Evolutionary conservation across 2,888 invertebrate genomes (phyloP).

Genomic region (Leptinotarsa peninsularis): DNA sequence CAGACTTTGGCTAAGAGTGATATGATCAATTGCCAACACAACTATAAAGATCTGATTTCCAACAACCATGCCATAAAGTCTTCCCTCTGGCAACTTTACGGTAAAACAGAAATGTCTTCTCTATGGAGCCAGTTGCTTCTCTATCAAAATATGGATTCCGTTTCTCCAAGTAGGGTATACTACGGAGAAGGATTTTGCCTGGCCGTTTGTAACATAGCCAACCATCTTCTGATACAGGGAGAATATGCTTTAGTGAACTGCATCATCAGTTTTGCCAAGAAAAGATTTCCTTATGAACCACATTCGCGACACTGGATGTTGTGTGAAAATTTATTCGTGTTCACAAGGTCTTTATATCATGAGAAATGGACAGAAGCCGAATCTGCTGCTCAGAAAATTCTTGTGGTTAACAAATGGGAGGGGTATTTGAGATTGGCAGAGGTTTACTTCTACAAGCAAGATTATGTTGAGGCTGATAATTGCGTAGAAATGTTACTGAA

Average conservation of each 20-base stretch:
- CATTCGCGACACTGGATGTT: conserved; percentile 76
- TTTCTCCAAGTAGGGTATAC: conserved; percentile 61
- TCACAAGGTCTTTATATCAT: conserved; percentile 62
- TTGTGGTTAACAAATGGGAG: conserved; percentile 76
- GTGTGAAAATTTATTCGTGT: conserved; percentile 71
- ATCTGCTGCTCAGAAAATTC: conserved; percentile 75
- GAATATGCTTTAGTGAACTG: conserved; percentile 71
- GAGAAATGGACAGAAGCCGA: conserved; percentile 80
- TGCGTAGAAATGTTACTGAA: conserved; percentile 70
- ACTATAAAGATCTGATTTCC: conserved; percentile 83
- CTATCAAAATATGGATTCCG: conserved; percentile 77
- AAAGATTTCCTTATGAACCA: conserved; percentile 74
- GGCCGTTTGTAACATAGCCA: conserved; percentile 77
- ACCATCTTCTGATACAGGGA: conserved; percentile 69
- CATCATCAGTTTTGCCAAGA: conserved; percentile 73
- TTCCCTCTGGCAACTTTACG: conserved; percentile 89
- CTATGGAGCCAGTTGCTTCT: conserved; percentile 84
- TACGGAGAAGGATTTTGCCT: conserved; percentile 79
- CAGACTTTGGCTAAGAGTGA: conserved; percentile 84
- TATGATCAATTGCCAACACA: conserved; percentile 86
- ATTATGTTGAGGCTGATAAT: conserved; percentile 62
- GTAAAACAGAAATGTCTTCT: conserved; percentile 86
- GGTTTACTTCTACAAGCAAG: conserved; percentile 70
- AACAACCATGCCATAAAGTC: conserved; percentile 85
- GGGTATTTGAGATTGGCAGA: conserved; percentile 73